phyloP scores from a whole-genome alignment of 2,888 invertebrate species.

The Gymnocheta viridis region DNA sequence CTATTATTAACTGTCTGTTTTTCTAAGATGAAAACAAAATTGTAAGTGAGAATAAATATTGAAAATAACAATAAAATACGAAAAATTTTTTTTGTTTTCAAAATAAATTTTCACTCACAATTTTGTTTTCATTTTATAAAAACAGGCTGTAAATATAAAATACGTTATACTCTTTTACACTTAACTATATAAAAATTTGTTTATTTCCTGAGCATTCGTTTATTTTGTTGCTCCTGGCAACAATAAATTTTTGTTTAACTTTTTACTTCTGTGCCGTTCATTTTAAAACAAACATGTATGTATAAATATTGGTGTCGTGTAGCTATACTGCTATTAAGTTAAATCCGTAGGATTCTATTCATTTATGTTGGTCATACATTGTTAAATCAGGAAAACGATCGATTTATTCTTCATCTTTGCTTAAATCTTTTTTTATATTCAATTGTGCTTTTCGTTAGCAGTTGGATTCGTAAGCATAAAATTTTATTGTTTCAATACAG shows the following conservation, averaged over 20 bases:
- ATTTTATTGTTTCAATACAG: constrained; percentile 42
- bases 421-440: constrained; percentile 7
- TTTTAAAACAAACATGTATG: background rate
- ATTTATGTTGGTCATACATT: constrained; percentile 19
- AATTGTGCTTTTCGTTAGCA: constrained; percentile 36
- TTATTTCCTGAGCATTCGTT: background rate
- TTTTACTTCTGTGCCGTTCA: background rate
- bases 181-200: background rate
- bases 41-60: too few species aligned
- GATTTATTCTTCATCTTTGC: constrained; percentile 18
- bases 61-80: too few species aligned
- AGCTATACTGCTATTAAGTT: constrained; percentile 16
- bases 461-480: constrained; percentile 30
- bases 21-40: too few species aligned
- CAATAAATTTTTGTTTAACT: background rate
- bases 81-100: too few species aligned
- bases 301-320: background rate
- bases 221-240: background rate
- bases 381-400: constrained; percentile 30
- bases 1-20: too few species aligned
- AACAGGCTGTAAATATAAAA: too few species aligned
- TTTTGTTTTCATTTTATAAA: too few species aligned
- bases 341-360: constrained; percentile 19
- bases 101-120: too few species aligned
- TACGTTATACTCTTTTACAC: background rate